These are phyloP conservation scores for Rhinogobio ventralis DNA, from an alignment of 2,797 vertebrate genomes.

Conservation along the genomic window DNA sequence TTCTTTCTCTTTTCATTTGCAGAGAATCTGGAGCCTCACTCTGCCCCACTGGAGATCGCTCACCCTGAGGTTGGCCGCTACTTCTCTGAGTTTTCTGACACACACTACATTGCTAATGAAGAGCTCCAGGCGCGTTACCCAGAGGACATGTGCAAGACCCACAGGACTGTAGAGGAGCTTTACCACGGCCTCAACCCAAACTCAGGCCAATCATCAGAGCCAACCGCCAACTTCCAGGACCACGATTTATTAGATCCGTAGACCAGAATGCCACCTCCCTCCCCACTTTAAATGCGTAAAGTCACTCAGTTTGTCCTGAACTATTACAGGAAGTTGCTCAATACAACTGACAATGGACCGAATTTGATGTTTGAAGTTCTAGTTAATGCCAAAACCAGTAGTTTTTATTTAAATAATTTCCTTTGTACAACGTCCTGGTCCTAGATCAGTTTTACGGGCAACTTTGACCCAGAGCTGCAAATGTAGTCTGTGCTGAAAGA, in stretches of 20 bases:
- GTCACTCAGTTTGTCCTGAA: slow-evolving; percentile 12
- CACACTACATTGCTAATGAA: slow-evolving; percentile 89
- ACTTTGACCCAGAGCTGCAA: slow-evolving; percentile 12
- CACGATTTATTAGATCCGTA: slow-evolving; percentile 61
- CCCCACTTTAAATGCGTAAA: background rate
- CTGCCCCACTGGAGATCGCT: slow-evolving; percentile 88
- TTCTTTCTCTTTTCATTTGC: slow-evolving; percentile 20
- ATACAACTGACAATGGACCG: background rate
- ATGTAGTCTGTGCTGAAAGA: slow-evolving; percentile 5
- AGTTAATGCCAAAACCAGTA: background rate
- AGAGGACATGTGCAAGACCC: slow-evolving; percentile 85
- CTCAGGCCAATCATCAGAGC: slow-evolving; percentile 44
- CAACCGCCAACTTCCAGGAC: slow-evolving; percentile 64
- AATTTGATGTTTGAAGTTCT: background rate
- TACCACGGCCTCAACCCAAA: slow-evolving; percentile 76
- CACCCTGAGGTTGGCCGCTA: slow-evolving; percentile 95
- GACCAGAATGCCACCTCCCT: slow-evolving; percentile 43
- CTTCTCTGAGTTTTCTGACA: slow-evolving; percentile 88
- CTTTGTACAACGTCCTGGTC: slow-evolving; percentile 12
- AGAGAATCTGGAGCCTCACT: slow-evolving; percentile 95
- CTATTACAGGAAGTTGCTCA: background rate
- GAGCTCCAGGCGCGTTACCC: slow-evolving; percentile 91
- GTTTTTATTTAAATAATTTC: background rate
- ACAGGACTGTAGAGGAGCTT: slow-evolving; percentile 81
- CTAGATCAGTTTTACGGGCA: slow-evolving; percentile 21